Conservation (phyloP, 2,888 invertebrate genomes). For the Protophormia terraenovae region DNA sequence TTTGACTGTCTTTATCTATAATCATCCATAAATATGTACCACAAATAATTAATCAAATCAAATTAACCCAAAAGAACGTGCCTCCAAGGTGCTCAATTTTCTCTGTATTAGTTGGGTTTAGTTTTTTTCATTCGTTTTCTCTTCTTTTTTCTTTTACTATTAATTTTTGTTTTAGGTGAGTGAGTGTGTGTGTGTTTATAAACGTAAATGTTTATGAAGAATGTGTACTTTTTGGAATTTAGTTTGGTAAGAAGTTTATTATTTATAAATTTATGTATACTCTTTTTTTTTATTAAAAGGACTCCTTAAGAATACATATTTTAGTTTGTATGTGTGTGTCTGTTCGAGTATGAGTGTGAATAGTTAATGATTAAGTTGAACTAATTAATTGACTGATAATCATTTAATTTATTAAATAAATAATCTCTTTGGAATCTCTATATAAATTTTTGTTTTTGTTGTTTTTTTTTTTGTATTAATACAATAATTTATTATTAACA, state of each 20-base stretch:
- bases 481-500: slow-evolving; percentile 30
- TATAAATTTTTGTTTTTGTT: not conserved
- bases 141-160: not conserved
- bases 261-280: slow-evolving; percentile 36
- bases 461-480: not conserved
- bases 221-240: not conserved
- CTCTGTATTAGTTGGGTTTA: not conserved
- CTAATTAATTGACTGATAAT: slow-evolving; percentile 61
- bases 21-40: slow-evolving; percentile 52
- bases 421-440: not conserved
- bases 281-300: not conserved
- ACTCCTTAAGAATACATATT: not conserved
- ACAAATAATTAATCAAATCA: slow-evolving; percentile 65
- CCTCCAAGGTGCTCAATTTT: slow-evolving; percentile 45
- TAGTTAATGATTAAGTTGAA: slow-evolving; percentile 38
- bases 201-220: not conserved
- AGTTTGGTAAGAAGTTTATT: slow-evolving; percentile 5
- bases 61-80: slow-evolving; percentile 57
- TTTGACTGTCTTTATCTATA: slow-evolving; percentile 29
- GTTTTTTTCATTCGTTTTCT: not conserved
- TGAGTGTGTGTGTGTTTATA: not conserved
- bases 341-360: not conserved
- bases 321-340: not conserved
- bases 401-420: slow-evolving; percentile 60
- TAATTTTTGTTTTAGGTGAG: not conserved